These are phyloP conservation scores for Rallus limicola DNA, from an alignment of 2,113 vertebrate genomes.

Conservation along the genomic window DNA sequence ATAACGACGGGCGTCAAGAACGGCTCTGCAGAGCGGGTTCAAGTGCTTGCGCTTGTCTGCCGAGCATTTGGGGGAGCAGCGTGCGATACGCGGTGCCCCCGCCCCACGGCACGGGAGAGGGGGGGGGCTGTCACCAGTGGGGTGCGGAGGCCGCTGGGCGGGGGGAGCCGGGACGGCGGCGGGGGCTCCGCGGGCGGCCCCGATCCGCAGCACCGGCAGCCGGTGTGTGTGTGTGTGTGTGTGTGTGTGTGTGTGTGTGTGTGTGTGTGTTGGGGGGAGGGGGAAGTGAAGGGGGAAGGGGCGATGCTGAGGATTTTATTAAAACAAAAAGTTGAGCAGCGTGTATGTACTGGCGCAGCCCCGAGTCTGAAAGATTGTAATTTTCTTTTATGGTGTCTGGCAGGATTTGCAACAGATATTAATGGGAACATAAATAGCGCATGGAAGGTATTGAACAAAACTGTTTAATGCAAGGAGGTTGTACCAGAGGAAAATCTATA, in stretches of 20 bases:
- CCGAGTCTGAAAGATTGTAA: slow-evolving; percentile 73
- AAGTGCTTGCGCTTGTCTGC: background rate
- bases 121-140: background rate
- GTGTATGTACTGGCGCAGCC: slow-evolving; percentile 68
- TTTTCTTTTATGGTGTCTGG: slow-evolving; percentile 79
- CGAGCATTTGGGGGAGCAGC: background rate
- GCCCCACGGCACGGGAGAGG: background rate
- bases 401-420: slow-evolving; percentile 81
- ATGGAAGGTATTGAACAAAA: slow-evolving; percentile 75
- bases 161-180: background rate
- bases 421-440: slow-evolving; percentile 79
- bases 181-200: background rate
- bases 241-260: too few relatives aligned
- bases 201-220: background rate
- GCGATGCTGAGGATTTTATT: slow-evolving; percentile 55
- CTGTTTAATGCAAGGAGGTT: slow-evolving; percentile 75
- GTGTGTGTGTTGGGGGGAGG: too few relatives aligned
- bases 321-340: slow-evolving; percentile 61
- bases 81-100: background rate
- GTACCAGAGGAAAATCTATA: slow-evolving; percentile 71
- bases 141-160: background rate
- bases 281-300: background rate
- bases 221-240: too few relatives aligned
- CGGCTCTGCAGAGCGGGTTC: background rate
- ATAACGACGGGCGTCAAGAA: background rate